A percentile compares a stretch with the other conserved stretches of the same genome.
Conservation (phyloP, 2,888 invertebrate species). For the Ectemnius continuus region DNA sequence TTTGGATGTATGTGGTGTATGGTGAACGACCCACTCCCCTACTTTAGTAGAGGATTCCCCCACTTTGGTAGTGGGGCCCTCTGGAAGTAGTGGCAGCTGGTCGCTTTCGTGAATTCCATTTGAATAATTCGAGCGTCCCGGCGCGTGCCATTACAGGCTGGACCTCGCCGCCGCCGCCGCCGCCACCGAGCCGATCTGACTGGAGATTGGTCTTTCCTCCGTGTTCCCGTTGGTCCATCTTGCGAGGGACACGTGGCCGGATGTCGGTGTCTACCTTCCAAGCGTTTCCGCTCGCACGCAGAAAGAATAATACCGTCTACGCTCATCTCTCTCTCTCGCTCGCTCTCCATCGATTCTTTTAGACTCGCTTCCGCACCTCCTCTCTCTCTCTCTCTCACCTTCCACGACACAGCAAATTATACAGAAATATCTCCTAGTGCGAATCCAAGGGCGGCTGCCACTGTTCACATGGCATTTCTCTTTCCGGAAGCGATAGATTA, state of each 20-base stretch:
- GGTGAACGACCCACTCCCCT: conserved; percentile 29
- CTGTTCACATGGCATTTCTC: not conserved
- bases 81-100: conserved; percentile 64
- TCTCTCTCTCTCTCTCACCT: conserved; percentile 20
- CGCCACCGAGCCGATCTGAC: conserved; percentile 33
- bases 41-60: conserved; percentile 23
- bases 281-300: conserved; percentile 66
- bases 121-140: conserved; percentile 71
- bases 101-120: conserved; percentile 71
- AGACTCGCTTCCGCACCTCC: conserved; percentile 15
- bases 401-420: not conserved
- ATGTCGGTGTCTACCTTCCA: conserved; percentile 68
- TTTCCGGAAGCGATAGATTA: not conserved
- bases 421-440: not conserved
- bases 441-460: not conserved
- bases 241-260: conserved; percentile 74
- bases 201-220: conserved; percentile 45
- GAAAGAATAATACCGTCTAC: conserved; percentile 64
- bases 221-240: conserved; percentile 54
- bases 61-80: conserved; percentile 37
- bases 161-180: conserved; percentile 39
- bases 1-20: not conserved
- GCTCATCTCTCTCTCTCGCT: conserved; percentile 49
- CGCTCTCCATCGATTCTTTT: conserved; percentile 56
- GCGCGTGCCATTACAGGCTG: conserved; percentile 68